These are phyloP conservation scores for Centropus unirufus DNA, from an alignment of 2,113 vertebrate species.

Conservation along the genomic window DNA sequence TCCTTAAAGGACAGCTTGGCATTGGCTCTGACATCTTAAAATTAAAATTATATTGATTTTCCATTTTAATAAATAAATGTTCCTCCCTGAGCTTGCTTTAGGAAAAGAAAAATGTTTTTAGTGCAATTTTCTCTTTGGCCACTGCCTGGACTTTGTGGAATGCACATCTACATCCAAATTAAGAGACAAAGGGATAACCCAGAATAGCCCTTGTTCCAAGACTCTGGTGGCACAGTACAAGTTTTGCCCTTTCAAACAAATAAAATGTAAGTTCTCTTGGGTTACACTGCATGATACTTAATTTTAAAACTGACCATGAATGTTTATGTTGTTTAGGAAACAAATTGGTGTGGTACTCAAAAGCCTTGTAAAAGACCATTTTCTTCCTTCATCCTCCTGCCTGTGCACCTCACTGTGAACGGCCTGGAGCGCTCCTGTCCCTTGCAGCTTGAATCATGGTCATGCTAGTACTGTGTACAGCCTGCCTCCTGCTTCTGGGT, in stretches of 20 bases:
- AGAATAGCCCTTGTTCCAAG: background rate
- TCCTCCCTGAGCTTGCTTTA: conserved; percentile 47
- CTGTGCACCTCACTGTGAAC: background rate
- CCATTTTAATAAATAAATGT: conserved; percentile 75
- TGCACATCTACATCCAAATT: conserved; percentile 11
- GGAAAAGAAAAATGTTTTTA: conserved; percentile 63
- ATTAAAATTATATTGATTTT: conserved; percentile 81
- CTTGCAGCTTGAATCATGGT: background rate
- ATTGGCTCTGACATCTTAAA: conserved; percentile 75
- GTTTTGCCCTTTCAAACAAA: background rate
- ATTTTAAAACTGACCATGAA: background rate
- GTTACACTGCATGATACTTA: background rate
- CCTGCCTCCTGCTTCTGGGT: background rate
- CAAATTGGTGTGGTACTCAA: background rate
- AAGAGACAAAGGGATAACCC: conserved; percentile 15
- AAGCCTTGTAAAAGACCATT: background rate
- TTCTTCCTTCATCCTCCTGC: background rate
- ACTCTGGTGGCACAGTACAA: background rate
- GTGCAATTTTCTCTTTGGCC: conserved; percentile 46
- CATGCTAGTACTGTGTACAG: too few relatives aligned
- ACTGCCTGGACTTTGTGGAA: conserved; percentile 25
- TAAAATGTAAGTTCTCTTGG: background rate
- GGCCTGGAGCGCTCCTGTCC: background rate
- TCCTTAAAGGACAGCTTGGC: conserved; percentile 74
- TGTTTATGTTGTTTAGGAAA: background rate